Evolutionary conservation across 2,797 vertebrate genomes (phyloP).

Genomic region (Mormyrus proboscirostris): DNA sequence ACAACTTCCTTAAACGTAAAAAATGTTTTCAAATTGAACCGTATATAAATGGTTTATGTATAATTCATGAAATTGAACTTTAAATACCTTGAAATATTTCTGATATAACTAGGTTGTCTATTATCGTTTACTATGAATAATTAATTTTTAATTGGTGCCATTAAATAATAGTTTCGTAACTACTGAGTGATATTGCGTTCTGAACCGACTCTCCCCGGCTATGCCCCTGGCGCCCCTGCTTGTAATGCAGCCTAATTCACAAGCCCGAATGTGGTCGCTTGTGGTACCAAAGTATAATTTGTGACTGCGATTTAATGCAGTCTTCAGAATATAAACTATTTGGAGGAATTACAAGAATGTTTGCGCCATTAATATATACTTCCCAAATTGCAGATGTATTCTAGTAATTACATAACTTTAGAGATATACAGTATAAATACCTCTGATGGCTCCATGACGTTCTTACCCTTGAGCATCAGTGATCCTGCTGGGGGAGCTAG

Average conservation of each 20-base stretch:
- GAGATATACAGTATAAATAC: neutral
- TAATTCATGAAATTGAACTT: neutral
- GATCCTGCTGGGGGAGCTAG: neutral
- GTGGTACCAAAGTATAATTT: neutral
- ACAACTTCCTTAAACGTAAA: neutral
- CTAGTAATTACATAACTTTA: neutral
- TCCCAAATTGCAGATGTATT: neutral
- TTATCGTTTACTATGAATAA: neutral
- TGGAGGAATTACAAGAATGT: neutral
- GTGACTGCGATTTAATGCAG: neutral
- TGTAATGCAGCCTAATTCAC: no score
- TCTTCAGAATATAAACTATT: neutral
- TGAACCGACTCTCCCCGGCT: neutral
- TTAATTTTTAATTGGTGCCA: neutral
- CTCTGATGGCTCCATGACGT: neutral
- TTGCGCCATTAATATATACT: neutral
- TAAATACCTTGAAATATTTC: neutral
- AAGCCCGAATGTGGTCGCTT: neutral
- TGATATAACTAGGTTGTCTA: neutral
- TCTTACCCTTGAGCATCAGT: neutral
- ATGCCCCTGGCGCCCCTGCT: neutral
- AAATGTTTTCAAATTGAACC: neutral
- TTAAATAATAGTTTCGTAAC: constrained; percentile 40
- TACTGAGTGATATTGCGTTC: constrained; percentile 48
- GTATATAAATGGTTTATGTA: neutral